Evolutionary conservation across 1,140 invertebrate species (phyloP).

Genomic region (Diachasma alloeum): DNA sequence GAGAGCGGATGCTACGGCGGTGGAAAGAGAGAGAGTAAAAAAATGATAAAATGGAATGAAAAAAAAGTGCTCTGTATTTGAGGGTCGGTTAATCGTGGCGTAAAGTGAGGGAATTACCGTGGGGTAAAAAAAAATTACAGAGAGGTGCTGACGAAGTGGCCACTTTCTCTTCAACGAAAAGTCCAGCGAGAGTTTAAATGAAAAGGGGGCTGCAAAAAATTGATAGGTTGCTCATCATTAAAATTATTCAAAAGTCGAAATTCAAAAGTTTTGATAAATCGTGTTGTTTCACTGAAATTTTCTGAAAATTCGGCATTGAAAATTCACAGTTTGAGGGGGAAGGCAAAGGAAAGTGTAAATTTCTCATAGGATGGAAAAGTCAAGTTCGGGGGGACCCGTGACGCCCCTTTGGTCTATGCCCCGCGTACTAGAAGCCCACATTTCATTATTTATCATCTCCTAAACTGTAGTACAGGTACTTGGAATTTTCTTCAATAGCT

Average conservation of each 20-base stretch:
- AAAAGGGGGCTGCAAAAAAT: background rate
- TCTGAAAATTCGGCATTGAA: background rate
- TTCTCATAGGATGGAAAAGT: too few relatives aligned
- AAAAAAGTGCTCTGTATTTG: background rate
- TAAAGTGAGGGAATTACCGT: conserved; percentile 1
- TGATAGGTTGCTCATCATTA: background rate
- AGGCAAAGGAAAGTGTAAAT: background rate
- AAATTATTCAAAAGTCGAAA: background rate
- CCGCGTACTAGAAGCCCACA: too few relatives aligned
- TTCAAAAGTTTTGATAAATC: background rate
- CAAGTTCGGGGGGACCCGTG: too few relatives aligned
- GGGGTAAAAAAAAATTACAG: background rate
- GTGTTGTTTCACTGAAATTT: background rate
- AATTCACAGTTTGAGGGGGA: background rate
- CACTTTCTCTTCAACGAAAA: background rate
- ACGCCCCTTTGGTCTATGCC: too few relatives aligned
- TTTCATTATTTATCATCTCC: too few relatives aligned
- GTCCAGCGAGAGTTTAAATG: background rate
- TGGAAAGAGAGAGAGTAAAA: background rate
- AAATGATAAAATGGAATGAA: background rate
- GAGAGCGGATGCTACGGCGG: background rate
- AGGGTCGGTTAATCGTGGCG: conserved; percentile 7
- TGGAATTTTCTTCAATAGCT: too few relatives aligned
- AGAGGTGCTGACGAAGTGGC: conserved; percentile 5
- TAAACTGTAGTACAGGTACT: too few relatives aligned